Evolutionary conservation across 2,888 invertebrate species (phyloP), one percentile per base, ranked within the genome.

Genomic region (Diaphora mendica): DNA sequence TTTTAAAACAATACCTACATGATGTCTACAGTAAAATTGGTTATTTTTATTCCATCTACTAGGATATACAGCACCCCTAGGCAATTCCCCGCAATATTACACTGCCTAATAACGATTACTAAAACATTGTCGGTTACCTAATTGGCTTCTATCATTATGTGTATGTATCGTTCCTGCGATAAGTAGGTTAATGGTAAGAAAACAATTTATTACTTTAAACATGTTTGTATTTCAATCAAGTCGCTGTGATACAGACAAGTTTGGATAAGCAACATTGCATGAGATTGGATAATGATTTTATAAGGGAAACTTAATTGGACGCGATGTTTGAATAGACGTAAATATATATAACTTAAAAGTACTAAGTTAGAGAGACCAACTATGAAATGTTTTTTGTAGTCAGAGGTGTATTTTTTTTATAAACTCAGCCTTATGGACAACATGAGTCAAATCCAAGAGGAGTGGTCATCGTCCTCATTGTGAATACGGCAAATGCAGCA

Each of bases 181-280:
- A 70, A 77, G 82, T 75, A 82, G 80, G 84, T 77, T 83, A 79
- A 82, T 83, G 71, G 80, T 42, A 76, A 76, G 84, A 76, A 82
- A 77, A 82, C 79, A 83, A 55, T 35, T 62, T 67, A 64, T 68
- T 68, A 70, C 62, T 17, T 5, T 30, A 64, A 44, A 35, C 64
- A 70, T 83, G 79, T 82, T 77, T 82, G 73, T 65, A 42, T 65
- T 65, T 51, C 69, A 68, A 72, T 72, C 51, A 64, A 64, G 33
- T 51, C 39, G 65, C 23, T 51, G 62, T 72, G 44, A 68, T 62
- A 42, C 23, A 8, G 30, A 42, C 55, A 59, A 67, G 48, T 64
- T 70, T 70, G 64, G 70, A n/a, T 8, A 71, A 44, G 62, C 72
- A 39, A 64, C 65, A 65, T 59, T 70, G 17, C 20, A 20, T 62